These are phyloP conservation scores for Diaphora mendica DNA, from an alignment of 2,888 invertebrate genomes.

Conservation along the genomic window DNA sequence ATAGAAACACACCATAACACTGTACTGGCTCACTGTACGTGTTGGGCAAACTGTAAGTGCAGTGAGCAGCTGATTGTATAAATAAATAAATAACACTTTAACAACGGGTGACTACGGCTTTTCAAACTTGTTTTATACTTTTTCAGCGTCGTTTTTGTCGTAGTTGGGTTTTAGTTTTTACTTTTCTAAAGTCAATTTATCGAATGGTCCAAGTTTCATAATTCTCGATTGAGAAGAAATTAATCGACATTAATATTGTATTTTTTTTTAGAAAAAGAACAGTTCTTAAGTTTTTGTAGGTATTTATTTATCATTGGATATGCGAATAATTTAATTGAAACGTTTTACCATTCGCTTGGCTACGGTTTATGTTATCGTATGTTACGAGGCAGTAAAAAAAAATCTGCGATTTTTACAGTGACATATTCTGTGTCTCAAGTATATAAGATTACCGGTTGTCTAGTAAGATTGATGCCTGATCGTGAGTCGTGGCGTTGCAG, in stretches of 20 bases:
- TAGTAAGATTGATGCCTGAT: constrained; percentile 33
- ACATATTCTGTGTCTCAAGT: constrained; percentile 3
- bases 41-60: too few relatives aligned
- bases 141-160: too few relatives aligned
- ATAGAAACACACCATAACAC: too few relatives aligned
- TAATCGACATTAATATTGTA: neutral
- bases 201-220: neutral
- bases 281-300: neutral
- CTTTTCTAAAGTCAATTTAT: neutral
- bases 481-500: constrained; percentile 35
- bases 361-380: constrained; percentile 4
- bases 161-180: too few relatives aligned
- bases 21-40: too few relatives aligned
- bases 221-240: neutral
- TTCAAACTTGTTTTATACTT: too few relatives aligned
- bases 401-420: constrained; percentile 1
- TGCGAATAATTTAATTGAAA: constrained; percentile 14
- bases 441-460: constrained; percentile 40
- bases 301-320: neutral
- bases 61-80: too few relatives aligned
- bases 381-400: constrained; percentile 8
- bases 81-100: too few relatives aligned
- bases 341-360: constrained; percentile 2
- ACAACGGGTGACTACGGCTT: too few relatives aligned
- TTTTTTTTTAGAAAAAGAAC: neutral